Conservation (phyloP, 1,140 invertebrate genomes). For the Acarapis woodi region DNA sequence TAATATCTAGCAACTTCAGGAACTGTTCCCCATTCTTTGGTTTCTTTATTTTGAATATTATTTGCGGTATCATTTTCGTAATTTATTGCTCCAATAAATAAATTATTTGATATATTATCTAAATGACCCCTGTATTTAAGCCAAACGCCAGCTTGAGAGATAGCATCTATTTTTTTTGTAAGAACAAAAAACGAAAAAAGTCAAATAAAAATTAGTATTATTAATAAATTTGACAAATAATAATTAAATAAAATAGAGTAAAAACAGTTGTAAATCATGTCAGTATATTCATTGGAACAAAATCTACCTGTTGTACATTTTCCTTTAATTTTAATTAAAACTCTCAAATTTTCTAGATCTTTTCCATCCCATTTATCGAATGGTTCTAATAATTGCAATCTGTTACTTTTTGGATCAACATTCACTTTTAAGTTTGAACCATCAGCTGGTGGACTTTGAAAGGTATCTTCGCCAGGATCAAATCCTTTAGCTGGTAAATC, state of each 20-base stretch:
- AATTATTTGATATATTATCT: slow-evolving; percentile 98
- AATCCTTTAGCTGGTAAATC: slow-evolving; percentile 77
- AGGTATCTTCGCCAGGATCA: slow-evolving; percentile 88
- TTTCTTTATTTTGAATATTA: slow-evolving; percentile 69
- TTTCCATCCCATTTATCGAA: slow-evolving; percentile 92
- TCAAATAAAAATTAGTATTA: too few species aligned
- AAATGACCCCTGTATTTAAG: slow-evolving; percentile 95
- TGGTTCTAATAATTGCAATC: slow-evolving; percentile 74
- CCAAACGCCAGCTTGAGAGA: slow-evolving; percentile 96
- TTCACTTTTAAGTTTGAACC: slow-evolving; percentile 33
- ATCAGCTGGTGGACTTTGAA: slow-evolving; percentile 51
- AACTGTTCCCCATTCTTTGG: slow-evolving; percentile 56
- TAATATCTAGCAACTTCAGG: slow-evolving; percentile 80
- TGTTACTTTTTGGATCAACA: slow-evolving; percentile 60
- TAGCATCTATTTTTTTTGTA: too few species aligned
- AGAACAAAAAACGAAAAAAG: too few species aligned
- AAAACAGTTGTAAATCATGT: too few species aligned
- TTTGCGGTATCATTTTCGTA: slow-evolving; percentile 86
- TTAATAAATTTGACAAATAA: too few species aligned
- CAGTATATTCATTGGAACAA: too few species aligned
- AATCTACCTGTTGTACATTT: slow-evolving; percentile 12
- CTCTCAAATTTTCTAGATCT: slow-evolving; percentile 58
- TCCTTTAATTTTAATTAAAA: slow-evolving; percentile 57
- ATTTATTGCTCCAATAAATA: slow-evolving; percentile 93
- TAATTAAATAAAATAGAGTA: too few species aligned